A percentile compares a stretch with the other conserved stretches of the same genome.
Evolutionary conservation across 2,797 vertebrate species (phyloP).

Genomic region (Platyrinchus mystaceus): DNA sequence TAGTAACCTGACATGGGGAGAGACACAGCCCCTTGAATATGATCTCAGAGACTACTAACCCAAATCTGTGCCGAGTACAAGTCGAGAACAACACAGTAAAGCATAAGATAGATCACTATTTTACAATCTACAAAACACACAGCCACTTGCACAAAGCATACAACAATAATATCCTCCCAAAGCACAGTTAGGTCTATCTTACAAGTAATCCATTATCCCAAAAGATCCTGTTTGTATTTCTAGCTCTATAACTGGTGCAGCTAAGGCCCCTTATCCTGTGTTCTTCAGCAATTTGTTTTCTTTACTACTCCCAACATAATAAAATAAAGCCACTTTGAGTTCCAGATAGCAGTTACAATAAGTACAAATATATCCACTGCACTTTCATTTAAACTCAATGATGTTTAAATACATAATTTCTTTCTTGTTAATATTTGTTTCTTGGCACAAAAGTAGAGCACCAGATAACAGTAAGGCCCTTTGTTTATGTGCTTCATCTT

Average conservation of each 20-base stretch:
- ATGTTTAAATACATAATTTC: neutral
- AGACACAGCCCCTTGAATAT: neutral
- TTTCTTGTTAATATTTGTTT: neutral
- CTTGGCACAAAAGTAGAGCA: neutral
- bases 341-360: neutral
- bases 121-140: neutral
- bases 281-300: neutral
- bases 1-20: constrained; percentile 41
- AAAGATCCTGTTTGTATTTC: neutral
- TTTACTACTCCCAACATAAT: neutral
- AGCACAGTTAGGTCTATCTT: neutral
- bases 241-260: neutral
- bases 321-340: neutral
- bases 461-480: neutral
- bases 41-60: constrained; percentile 18
- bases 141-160: neutral
- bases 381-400: neutral
- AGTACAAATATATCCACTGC: neutral
- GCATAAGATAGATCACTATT: neutral
- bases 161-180: neutral
- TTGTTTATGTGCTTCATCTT: neutral
- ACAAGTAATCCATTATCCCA: neutral
- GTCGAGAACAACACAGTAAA: neutral
- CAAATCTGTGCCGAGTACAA: neutral
- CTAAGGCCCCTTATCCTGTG: neutral